Percentiles rank a stretch among this genome's conserved stretches.
These are phyloP conservation scores for Selenia dentaria DNA, from an alignment of 2,888 invertebrate genomes.

Conservation along the genomic window DNA sequence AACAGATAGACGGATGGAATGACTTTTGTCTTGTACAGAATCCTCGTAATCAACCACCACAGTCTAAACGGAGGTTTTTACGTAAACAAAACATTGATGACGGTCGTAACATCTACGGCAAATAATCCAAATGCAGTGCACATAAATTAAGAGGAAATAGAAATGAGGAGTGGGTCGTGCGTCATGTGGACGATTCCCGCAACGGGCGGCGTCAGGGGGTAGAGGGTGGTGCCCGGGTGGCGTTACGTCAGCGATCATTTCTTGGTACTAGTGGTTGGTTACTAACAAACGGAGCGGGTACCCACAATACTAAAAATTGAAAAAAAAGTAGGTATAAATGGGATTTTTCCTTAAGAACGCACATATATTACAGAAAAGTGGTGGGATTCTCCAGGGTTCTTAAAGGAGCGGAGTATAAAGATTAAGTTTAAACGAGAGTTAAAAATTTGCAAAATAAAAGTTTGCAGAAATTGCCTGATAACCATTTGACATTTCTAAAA, in stretches of 20 bases:
- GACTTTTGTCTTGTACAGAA: too few relatives aligned
- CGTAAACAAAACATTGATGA: slow-evolving; percentile 23
- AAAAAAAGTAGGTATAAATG: too few relatives aligned
- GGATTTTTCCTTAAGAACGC: too few relatives aligned
- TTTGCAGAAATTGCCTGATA: too few relatives aligned
- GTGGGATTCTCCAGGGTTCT: too few relatives aligned
- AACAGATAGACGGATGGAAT: too few relatives aligned
- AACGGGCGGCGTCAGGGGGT: slow-evolving; percentile 29
- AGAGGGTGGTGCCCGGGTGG: slow-evolving; percentile 15
- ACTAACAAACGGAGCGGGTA: slow-evolving; percentile 11
- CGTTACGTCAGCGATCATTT: slow-evolving; percentile 51
- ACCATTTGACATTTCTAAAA: too few relatives aligned
- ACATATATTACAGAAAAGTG: too few relatives aligned
- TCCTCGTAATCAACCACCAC: too few relatives aligned
- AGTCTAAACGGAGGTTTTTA: slow-evolving; percentile 6
- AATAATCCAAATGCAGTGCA: slow-evolving; percentile 22
- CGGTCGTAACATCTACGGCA: slow-evolving; percentile 20
- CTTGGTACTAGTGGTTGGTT: slow-evolving; percentile 8
- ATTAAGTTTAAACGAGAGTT: too few relatives aligned
- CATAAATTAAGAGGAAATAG: slow-evolving; percentile 48
- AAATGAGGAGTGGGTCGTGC: slow-evolving; percentile 54
- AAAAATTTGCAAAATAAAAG: too few relatives aligned
- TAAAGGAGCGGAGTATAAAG: too few relatives aligned
- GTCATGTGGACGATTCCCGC: slow-evolving; percentile 60
- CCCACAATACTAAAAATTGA: slow-evolving; percentile 4